Percentiles rank a stretch among this genome's conserved stretches.
Evolutionary conservation across 2,113 vertebrate genomes (phyloP).

Genomic region (Columba janthina): DNA sequence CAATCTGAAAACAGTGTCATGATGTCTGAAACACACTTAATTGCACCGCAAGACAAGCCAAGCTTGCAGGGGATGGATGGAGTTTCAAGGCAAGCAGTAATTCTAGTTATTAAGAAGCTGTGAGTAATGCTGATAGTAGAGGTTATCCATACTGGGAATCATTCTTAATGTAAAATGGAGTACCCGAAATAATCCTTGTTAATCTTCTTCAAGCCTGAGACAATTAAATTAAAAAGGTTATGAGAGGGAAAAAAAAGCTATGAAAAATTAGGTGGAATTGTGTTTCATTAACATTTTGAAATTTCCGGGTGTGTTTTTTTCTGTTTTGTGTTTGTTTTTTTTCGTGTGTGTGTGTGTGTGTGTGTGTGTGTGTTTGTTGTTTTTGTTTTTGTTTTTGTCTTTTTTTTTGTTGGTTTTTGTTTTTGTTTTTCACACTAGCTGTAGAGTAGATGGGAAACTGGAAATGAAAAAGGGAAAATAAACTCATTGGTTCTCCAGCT

Average conservation of each 20-base stretch:
- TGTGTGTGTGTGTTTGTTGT: no score
- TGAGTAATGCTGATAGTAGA: not conserved
- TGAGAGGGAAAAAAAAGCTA: not conserved
- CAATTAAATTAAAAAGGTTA: not conserved
- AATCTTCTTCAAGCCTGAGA: not conserved
- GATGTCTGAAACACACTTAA: not conserved
- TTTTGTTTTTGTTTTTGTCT: no score
- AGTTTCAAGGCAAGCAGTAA: not conserved
- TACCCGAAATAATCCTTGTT: not conserved
- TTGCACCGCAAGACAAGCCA: not conserved
- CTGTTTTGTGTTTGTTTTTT: no score
- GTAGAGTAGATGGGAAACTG: not conserved
- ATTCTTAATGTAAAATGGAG: not conserved
- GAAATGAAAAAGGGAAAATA: not conserved
- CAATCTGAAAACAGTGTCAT: not conserved
- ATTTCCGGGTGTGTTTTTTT: not conserved
- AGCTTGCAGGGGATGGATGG: not conserved
- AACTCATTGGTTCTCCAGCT: not conserved
- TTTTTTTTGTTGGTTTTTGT: no score
- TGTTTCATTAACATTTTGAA: not conserved
- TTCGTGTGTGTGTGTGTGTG: no score
- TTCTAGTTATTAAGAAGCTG: not conserved
- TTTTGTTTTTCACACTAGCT: not conserved
- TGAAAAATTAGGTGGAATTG: not conserved
- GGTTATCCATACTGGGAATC: not conserved